These are phyloP conservation scores for Caenorhabditis zanzibari DNA, from an alignment of 2,888 invertebrate genomes.

Conservation along the genomic window DNA sequence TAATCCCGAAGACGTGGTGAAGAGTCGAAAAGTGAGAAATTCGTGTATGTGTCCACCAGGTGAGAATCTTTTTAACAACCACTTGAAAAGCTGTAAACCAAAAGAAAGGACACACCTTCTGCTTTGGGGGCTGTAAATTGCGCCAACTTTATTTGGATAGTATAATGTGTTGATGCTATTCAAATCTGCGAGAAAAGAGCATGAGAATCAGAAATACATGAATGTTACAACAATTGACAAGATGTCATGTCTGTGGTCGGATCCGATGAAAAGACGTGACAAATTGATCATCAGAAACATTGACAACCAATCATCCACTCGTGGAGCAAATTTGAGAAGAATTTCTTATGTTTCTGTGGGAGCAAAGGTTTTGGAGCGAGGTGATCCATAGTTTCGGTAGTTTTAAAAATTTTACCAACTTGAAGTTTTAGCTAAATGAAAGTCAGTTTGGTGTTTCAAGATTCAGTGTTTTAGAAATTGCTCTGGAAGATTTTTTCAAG, in stretches of 20 bases:
- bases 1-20: constrained; percentile 48
- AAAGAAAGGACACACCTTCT: constrained; percentile 43
- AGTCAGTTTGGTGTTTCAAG: too few relatives aligned
- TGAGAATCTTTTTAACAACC: constrained; percentile 51
- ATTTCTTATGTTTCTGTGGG: background rate
- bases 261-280: constrained; percentile 56
- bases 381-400: too few relatives aligned
- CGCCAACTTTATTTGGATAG: constrained; percentile 58
- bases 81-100: constrained; percentile 54
- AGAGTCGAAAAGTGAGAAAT: constrained; percentile 56
- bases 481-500: too few relatives aligned
- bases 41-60: constrained; percentile 66
- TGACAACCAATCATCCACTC: constrained; percentile 42
- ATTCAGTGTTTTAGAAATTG: too few relatives aligned
- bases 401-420: too few relatives aligned
- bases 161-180: constrained; percentile 36
- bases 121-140: constrained; percentile 43
- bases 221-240: constrained; percentile 50
- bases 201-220: constrained; percentile 10
- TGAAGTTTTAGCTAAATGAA: too few relatives aligned
- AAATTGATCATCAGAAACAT: constrained; percentile 57
- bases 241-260: constrained; percentile 55
- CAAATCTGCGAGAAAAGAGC: constrained; percentile 22
- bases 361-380: too few relatives aligned
- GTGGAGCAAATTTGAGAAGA: constrained; percentile 9